Base-by-base conservation (phyloP, 2,797 vertebrate species). In the Acanthurus leucopareius region DNA sequence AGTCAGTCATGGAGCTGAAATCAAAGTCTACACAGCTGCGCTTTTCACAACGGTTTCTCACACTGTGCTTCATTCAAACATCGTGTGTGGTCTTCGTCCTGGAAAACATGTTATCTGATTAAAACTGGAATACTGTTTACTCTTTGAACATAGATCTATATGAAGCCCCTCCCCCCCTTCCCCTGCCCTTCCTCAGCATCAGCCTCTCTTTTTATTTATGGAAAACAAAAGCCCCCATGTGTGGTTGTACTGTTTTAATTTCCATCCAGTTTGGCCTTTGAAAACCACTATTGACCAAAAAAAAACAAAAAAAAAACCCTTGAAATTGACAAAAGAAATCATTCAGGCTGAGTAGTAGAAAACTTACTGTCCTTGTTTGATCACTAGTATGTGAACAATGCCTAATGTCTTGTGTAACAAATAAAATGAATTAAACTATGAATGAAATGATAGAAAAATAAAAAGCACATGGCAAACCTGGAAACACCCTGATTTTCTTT, bases 321-420 rank as follows among this genome's bases (percentile, higher is more conserved):
- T 87, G 85, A 93, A 93, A 91, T 92, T 93, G 94, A 93, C 88
- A 88, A 91, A 91, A 89, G 59, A 91, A 86, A 85, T 87, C 89
- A 88, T 93, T 94, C 87, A 90, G 92, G 91, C 93, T 93, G 92
- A 94, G 91, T 93, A 89, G 93, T 94, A 94, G 93, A 94, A 89
- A 90, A 92, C 87, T 93, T 93, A 91, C 91, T 94, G 95, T 95
- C 94, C 93, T 95, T 94, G 95, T 95, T 94, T 94, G 94, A 96
- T 95, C 95, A 95, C 95, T 93, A 94, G 94, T 96, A 92, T 94
- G 95, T 96, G 94, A 95, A 95, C 91, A 94, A 93, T 93, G 93
- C 94, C 94, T 95, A 94, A 93, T 91, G 94, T 96, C 93, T 95
- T 95, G 95, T 96, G 95, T 94, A 95, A 95, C 93, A 95, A 93